phyloP scores from a whole-genome alignment of 2,797 vertebrate genomes.

The Peromyscus attwateri region DNA sequence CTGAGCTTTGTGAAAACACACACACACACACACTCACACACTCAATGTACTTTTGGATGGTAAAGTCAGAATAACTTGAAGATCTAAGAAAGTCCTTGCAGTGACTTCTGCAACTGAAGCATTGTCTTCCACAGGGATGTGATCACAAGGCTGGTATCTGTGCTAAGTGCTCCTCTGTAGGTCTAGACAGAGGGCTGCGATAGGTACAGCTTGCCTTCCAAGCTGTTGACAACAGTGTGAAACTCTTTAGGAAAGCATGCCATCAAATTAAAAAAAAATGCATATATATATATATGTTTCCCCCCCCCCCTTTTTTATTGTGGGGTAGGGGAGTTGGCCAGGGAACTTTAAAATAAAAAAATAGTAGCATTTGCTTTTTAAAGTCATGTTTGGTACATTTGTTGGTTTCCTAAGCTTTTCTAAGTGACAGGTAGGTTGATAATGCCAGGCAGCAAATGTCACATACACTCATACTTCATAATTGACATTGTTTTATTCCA shows the following conservation, averaged over 20 bases:
- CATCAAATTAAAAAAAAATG: not conserved
- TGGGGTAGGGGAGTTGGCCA: not conserved
- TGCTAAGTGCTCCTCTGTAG: not conserved
- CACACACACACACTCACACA: too few species aligned
- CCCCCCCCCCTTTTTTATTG: not conserved
- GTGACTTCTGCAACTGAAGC: not conserved
- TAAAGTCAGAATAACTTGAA: not conserved
- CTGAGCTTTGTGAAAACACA: not conserved
- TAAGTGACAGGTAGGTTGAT: not conserved
- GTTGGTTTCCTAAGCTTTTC: not conserved
- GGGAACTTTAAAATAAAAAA: not conserved
- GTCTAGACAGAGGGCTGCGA: not conserved
- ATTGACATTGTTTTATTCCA: conserved; percentile 51
- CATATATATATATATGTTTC: not conserved
- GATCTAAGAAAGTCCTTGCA: not conserved
- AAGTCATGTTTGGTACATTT: not conserved
- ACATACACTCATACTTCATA: conserved; percentile 29
- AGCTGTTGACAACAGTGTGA: not conserved
- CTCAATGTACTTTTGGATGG: not conserved
- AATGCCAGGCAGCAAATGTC: not conserved
- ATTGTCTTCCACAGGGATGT: not conserved
- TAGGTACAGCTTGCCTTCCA: not conserved
- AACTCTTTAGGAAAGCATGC: not conserved
- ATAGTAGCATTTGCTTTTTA: not conserved
- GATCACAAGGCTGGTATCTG: not conserved